Evolutionary conservation across 2,113 vertebrate species (phyloP).

Genomic region (Haplochromis burtoni): DNA sequence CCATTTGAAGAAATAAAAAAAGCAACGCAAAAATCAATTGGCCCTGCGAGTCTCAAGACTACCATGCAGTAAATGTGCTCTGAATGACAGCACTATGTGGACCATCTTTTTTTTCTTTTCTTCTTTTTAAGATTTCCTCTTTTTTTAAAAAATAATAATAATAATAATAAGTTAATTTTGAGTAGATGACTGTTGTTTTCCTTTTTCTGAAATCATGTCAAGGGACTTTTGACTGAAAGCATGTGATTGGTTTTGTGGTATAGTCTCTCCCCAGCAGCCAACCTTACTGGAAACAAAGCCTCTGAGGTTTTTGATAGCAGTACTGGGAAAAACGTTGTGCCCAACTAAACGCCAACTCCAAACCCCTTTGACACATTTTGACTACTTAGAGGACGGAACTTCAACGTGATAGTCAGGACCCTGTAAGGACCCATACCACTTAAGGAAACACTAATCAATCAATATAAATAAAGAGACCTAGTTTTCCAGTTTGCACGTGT

Average conservation of each 20-base stretch:
- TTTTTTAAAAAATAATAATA: neutral
- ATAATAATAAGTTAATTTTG: neutral
- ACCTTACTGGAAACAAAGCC: slow-evolving; percentile 7
- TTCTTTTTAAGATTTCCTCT: neutral
- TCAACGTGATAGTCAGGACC: neutral
- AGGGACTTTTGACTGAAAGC: slow-evolving; percentile 35
- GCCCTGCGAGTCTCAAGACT: slow-evolving; percentile 66
- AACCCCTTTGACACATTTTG: neutral
- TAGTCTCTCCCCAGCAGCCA: neutral
- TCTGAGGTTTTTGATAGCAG: neutral
- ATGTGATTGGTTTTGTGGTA: slow-evolving; percentile 32
- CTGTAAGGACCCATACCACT: neutral
- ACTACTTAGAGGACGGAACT: neutral
- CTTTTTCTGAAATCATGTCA: slow-evolving; percentile 1
- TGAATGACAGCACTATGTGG: slow-evolving; percentile 58
- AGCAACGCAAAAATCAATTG: slow-evolving; percentile 60
- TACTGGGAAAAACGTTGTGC: neutral
- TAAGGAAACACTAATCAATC: slow-evolving; percentile 48
- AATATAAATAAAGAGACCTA: slow-evolving; percentile 52
- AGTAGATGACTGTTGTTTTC: neutral
- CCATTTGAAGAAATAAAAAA: slow-evolving; percentile 51
- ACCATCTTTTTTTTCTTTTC: neutral
- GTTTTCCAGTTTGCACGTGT: slow-evolving; percentile 42
- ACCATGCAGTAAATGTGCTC: slow-evolving; percentile 58
- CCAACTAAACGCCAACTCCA: neutral